These are phyloP conservation scores for Polypedilum vanderplanki DNA, from an alignment of 1,140 invertebrate species.

Conservation along the genomic window DNA sequence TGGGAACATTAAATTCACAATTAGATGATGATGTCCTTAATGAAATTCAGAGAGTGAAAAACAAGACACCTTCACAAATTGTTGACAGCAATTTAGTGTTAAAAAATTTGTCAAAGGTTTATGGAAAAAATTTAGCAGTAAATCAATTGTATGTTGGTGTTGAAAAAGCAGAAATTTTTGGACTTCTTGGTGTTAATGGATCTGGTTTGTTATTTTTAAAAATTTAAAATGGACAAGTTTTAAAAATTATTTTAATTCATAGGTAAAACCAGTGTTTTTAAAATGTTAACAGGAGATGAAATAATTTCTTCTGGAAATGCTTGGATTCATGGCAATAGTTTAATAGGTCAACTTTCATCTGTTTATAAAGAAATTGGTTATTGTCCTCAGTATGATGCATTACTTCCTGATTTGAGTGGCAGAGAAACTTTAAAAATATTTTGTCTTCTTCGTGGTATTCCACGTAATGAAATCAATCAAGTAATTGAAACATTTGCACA, in stretches of 20 bases:
- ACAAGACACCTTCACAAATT: not conserved
- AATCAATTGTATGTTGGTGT: slow-evolving; percentile 57
- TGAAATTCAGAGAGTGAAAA: slow-evolving; percentile 8
- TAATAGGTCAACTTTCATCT: slow-evolving; percentile 48
- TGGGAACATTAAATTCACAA: not conserved
- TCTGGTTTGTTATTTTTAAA: slow-evolving; percentile 41
- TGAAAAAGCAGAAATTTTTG: slow-evolving; percentile 72
- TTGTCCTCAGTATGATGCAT: slow-evolving; percentile 78
- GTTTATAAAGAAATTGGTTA: slow-evolving; percentile 64
- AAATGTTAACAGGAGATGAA: slow-evolving; percentile 83
- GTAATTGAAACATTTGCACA: slow-evolving; percentile 42
- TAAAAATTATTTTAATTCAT: not conserved
- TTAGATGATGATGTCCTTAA: not conserved
- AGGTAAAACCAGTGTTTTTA: slow-evolving; percentile 80
- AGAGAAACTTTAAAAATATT: slow-evolving; percentile 69
- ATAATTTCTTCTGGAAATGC: slow-evolving; percentile 48
- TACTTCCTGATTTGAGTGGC: slow-evolving; percentile 73
- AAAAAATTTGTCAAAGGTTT: slow-evolving; percentile 56
- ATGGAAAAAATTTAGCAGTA: slow-evolving; percentile 57
- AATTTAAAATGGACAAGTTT: no score
- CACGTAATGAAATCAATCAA: slow-evolving; percentile 44
- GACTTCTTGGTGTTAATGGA: slow-evolving; percentile 80
- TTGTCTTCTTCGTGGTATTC: slow-evolving; percentile 66
- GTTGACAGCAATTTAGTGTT: slow-evolving; percentile 41
- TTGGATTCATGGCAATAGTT: slow-evolving; percentile 48